phyloP scores from a whole-genome alignment of 2,113 vertebrate species.

The Eudorcas thomsonii region DNA sequence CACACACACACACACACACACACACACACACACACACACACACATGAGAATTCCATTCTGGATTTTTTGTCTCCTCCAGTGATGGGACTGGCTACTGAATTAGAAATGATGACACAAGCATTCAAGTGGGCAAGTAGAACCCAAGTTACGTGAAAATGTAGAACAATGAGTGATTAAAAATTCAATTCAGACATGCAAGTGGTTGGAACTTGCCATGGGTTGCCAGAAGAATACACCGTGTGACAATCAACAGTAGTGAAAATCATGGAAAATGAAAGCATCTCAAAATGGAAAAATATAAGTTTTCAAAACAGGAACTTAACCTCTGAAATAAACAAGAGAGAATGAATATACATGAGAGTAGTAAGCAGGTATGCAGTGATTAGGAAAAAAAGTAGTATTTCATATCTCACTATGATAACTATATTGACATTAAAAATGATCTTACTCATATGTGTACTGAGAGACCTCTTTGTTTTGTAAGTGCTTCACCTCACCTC shows the following conservation, averaged over 20 bases:
- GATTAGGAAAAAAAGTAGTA: background rate
- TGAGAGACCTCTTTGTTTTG: background rate
- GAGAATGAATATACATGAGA: background rate
- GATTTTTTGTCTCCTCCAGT: background rate
- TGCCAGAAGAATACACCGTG: background rate
- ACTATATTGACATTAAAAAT: background rate
- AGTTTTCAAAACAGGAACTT: background rate
- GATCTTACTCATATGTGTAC: no score
- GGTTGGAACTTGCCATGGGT: background rate
- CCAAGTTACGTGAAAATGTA: no score
- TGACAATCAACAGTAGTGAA: background rate
- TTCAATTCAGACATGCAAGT: background rate
- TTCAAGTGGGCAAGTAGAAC: rapidly evolving
- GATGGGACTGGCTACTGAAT: background rate
- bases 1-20: rapidly evolving
- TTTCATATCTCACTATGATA: background rate
- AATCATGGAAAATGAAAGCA: background rate
- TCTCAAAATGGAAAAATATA: background rate
- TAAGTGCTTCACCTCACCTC: background rate
- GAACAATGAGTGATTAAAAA: background rate
- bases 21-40: rapidly evolving
- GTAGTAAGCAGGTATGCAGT: background rate
- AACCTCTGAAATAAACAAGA: background rate
- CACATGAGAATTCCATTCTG: no score
- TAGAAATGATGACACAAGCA: background rate